These are phyloP conservation scores for Oryzias sinensis DNA, from an alignment of 2,797 vertebrate species.

Conservation along the genomic window DNA sequence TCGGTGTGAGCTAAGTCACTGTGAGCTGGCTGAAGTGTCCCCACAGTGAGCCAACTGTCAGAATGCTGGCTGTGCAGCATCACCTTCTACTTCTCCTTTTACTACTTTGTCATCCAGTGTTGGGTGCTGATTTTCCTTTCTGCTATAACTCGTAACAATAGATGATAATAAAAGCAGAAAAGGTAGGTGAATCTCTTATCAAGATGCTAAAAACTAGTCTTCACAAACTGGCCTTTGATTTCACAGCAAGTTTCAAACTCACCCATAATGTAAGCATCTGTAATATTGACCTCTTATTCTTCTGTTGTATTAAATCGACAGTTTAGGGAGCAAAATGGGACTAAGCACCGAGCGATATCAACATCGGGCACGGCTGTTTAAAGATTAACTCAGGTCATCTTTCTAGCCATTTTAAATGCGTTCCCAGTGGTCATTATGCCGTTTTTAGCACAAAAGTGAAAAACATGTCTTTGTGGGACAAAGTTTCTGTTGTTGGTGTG, in stretches of 20 bases:
- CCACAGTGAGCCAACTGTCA: slow-evolving; percentile 23
- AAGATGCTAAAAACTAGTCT: slow-evolving; percentile 1
- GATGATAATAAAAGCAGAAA: no score
- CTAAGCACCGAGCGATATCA: slow-evolving; percentile 13
- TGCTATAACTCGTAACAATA: no score
- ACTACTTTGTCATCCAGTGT: slow-evolving; percentile 29
- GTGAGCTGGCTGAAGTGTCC: slow-evolving; percentile 30
- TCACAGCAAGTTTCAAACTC: no score
- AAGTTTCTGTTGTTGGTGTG: no score
- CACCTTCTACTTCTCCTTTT: slow-evolving; percentile 22
- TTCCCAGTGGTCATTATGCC: no score
- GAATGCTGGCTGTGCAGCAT: slow-evolving; percentile 23
- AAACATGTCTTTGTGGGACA: no score
- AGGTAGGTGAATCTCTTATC: slow-evolving; percentile 4
- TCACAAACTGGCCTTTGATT: not conserved
- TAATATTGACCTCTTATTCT: not conserved
- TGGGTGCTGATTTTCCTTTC: slow-evolving; percentile 4
- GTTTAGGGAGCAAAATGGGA: slow-evolving; percentile 1
- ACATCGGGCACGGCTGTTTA: no score
- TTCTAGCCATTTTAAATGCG: no score
- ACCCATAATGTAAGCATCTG: no score
- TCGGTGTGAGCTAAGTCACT: slow-evolving; percentile 35
- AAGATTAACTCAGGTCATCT: no score
- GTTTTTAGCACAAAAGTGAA: no score
- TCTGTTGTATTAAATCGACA: slow-evolving; percentile 29